A percentile compares a stretch with the other conserved stretches of the same genome.
These are phyloP conservation scores for Pegoplata infirma DNA, from an alignment of 2,888 invertebrate genomes.

Conservation along the genomic window DNA sequence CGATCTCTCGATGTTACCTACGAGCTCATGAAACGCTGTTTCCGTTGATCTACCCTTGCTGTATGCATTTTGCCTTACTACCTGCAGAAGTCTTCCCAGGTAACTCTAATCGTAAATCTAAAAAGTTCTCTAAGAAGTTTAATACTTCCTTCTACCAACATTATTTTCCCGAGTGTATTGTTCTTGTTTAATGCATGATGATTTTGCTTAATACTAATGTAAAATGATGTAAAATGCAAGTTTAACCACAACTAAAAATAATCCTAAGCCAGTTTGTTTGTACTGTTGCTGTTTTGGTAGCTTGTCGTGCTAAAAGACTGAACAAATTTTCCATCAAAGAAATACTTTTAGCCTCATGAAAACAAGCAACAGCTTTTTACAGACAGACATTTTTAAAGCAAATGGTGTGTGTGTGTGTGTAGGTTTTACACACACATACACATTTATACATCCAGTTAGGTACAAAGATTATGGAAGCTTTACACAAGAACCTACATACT, in stretches of 20 bases:
- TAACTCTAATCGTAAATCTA: no score
- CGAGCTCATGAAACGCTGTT: no score
- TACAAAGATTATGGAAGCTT: constrained; percentile 10
- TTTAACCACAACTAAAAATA: constrained; percentile 59
- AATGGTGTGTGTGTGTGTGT: background rate
- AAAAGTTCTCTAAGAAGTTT: no score
- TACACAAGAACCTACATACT: background rate
- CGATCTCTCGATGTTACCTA: no score
- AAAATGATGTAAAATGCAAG: constrained; percentile 54
- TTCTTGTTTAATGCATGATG: background rate
- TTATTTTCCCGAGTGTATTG: background rate
- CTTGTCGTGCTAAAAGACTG: constrained; percentile 35
- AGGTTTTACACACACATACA: no score
- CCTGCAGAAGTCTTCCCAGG: no score
- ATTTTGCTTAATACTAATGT: constrained; percentile 29
- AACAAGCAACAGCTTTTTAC: constrained; percentile 53
- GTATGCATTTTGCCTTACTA: no score
- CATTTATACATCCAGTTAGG: no score
- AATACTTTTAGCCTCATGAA: constrained; percentile 43
- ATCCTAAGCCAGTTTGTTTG: constrained; percentile 49
- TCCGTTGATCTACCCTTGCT: no score
- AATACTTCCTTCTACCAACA: background rate
- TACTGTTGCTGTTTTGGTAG: background rate
- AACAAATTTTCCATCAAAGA: constrained; percentile 45
- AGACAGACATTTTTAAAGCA: background rate